Percentiles rank a stretch among this genome's conserved stretches.
Conservation (phyloP, 2,113 vertebrate species). For the Phyllopteryx taeniolatus region DNA sequence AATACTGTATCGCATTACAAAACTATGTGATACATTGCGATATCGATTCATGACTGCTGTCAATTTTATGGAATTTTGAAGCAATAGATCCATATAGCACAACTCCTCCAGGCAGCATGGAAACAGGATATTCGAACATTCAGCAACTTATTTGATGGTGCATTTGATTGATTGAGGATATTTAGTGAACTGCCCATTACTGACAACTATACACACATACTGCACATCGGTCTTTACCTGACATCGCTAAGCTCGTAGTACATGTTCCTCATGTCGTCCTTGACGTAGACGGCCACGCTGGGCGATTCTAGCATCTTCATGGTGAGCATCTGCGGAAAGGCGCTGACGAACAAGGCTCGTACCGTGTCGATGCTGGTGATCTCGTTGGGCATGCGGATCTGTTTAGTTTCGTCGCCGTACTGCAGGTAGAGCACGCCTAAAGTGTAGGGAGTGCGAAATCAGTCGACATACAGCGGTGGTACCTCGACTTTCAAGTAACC, state of each 20-base stretch:
- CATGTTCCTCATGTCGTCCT: conserved; percentile 93
- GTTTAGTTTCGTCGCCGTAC: conserved; percentile 94
- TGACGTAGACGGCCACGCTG: conserved; percentile 92
- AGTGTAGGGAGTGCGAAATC: conserved; percentile 6
- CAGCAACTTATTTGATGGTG: too few species aligned
- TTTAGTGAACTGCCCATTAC: too few species aligned
- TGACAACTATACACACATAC: too few species aligned
- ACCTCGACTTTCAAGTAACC: neutral
- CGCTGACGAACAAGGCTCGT: conserved; percentile 95
- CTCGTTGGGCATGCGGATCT: conserved; percentile 95
- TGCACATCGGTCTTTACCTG: conserved; percentile 69
- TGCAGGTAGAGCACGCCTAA: conserved; percentile 94
- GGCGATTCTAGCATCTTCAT: conserved; percentile 97
- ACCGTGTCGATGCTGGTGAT: conserved; percentile 94
- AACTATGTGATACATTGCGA: too few species aligned
- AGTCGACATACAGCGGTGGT: too few species aligned
- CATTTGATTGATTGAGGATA: too few species aligned
- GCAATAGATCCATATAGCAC: too few species aligned
- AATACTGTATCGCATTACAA: too few species aligned
- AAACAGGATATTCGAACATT: too few species aligned
- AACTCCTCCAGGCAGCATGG: too few species aligned
- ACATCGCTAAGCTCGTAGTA: conserved; percentile 94
- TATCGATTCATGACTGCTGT: too few species aligned
- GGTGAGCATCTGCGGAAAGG: conserved; percentile 94
- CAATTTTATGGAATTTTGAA: too few species aligned